A percentile compares a stretch with the other conserved stretches of the same genome.
Evolutionary conservation across 2,113 vertebrate genomes (phyloP).

Genomic region (Hystrix brachyura): DNA sequence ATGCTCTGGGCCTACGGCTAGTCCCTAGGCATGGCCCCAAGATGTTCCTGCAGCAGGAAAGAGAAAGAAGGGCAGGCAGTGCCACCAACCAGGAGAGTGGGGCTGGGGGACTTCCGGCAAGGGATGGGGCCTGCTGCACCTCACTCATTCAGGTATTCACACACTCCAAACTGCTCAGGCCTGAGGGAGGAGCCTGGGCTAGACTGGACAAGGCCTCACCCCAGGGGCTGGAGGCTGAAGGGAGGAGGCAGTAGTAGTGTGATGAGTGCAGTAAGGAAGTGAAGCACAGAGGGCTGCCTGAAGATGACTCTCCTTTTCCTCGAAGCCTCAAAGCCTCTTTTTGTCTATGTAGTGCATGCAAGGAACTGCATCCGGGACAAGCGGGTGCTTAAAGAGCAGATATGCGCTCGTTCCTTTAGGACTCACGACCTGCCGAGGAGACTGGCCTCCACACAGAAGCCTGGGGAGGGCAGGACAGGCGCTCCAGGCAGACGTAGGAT

Average conservation of each 20-base stretch:
- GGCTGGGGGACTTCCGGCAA: not conserved
- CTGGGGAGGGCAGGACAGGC: not conserved
- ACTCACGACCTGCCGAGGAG: not conserved
- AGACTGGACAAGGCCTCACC: not conserved
- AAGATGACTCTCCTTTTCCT: not conserved
- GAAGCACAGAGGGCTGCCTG: accelerated
- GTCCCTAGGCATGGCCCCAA: not conserved
- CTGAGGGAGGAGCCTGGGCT: not conserved
- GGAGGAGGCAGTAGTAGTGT: not conserved
- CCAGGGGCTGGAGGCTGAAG: not conserved
- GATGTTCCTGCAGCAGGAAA: not conserved
- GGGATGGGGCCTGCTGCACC: not conserved
- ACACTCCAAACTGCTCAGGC: not conserved
- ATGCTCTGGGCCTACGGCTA: not conserved
- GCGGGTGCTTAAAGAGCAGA: not conserved
- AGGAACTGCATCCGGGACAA: not conserved
- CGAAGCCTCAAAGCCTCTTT: not conserved
- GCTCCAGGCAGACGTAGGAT: not conserved
- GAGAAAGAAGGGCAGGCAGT: not conserved
- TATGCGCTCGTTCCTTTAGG: accelerated
- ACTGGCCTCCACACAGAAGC: not conserved
- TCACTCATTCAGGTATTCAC: not conserved
- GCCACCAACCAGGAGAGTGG: not conserved
- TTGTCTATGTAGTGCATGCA: not conserved
- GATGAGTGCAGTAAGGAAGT: not conserved